These are phyloP conservation scores for Tretioscincus oriximinensis DNA, from an alignment of 2,113 vertebrate species.

Conservation along the genomic window DNA sequence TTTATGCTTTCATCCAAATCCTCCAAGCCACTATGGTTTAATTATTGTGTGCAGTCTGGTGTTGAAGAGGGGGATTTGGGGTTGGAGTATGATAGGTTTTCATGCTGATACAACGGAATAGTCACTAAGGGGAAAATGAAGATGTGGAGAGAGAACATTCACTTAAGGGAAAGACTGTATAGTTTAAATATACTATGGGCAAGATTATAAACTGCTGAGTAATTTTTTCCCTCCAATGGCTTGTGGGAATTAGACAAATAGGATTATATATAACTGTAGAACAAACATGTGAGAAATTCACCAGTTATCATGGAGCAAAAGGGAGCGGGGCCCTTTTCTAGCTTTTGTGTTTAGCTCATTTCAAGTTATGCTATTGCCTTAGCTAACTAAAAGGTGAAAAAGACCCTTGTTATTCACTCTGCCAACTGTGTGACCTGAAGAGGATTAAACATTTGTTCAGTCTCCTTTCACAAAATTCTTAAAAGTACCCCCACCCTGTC, in stretches of 20 bases:
- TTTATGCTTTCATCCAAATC: constrained; percentile 81
- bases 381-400: constrained; percentile 68
- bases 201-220: constrained; percentile 40
- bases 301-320: constrained; percentile 2
- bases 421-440: constrained; percentile 70
- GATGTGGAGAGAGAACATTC: constrained; percentile 24
- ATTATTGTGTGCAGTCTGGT: constrained; percentile 87
- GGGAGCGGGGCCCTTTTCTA: constrained; percentile 16
- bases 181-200: constrained; percentile 34
- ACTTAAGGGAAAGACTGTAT: constrained; percentile 45
- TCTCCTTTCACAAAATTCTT: constrained; percentile 70
- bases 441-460: constrained; percentile 66
- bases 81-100: constrained; percentile 75
- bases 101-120: constrained; percentile 71
- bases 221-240: constrained; percentile 37
- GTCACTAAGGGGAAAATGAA: constrained; percentile 7
- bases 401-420: constrained; percentile 71
- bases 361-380: constrained; percentile 68
- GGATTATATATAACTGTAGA: constrained; percentile 28
- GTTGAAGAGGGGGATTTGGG: constrained; percentile 69
- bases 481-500: constrained; percentile 48
- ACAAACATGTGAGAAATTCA: constrained; percentile 41
- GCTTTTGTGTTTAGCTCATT: constrained; percentile 60
- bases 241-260: constrained; percentile 33
- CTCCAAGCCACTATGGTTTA: constrained; percentile 84